Base-by-base conservation (phyloP, 2,888 invertebrate genomes). In the Xiphydria camelus region DNA sequence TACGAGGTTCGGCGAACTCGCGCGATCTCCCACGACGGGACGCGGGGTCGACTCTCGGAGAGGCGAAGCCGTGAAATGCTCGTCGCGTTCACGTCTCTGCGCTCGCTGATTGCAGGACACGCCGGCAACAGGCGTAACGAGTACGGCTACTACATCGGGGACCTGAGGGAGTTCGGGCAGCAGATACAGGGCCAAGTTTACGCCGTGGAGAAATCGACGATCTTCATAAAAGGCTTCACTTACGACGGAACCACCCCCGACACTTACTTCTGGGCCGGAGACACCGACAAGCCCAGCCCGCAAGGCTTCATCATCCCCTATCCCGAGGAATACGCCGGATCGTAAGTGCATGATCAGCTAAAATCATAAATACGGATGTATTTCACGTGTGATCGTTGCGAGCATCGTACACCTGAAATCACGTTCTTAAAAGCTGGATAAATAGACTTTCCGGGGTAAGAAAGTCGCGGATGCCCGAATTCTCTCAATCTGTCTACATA, bases 261-360 rank as follows among this genome's bases (percentile, higher is more conserved):
- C 70, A 91, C 92, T 1, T 91, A 86, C 78, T 94, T 94, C 80
- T 94, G 92, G 93, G 88, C 91, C 47, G 93, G 93, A 9, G 89
- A 88, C 65, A 85, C 87, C 3, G 81, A 85, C 1, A 82, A 87
- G 53, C 92, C 92, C 2, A 86, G 86, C 57, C 91, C 91, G 14
- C 87, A 88, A 39, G 94, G 93, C 47, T 86, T 83, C 49, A 84
- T 91, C 49, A 88, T 94, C 67, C 91, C 93, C 14, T 92, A 90
- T 73, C 92, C 92, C 20, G 91, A 92, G 67, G 87, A 90, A 65
- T 89, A 88, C 72, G 80, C 80, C 45, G 88, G 86, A 70, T 85
- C 87, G 93, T 91, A 75, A 82, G 84, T 76, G 14, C 5, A 29
- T n/a, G n/a, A n/a, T n/a, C n/a, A n/a, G n/a, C n/a, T n/a, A n/a